Base-by-base conservation (phyloP, 2,888 invertebrate genomes). In the Biston stratarius region DNA sequence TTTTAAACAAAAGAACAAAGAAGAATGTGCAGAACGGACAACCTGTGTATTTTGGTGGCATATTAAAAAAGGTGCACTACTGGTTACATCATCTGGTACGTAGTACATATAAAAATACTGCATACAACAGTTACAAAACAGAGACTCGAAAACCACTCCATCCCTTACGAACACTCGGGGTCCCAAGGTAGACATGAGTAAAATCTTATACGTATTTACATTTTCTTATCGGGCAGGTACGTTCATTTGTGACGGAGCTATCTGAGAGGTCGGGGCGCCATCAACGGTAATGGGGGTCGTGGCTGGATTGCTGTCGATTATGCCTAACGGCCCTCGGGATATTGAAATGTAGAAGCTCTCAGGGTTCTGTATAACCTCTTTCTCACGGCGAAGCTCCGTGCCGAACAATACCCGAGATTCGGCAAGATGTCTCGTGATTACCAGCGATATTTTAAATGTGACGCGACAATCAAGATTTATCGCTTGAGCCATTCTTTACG, bases 231-330 rank as follows among this genome's bases (percentile, higher is more conserved):
- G 76, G 72, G 74, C 80, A 82, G 81, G 83, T 83, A 84, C 79
- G 79, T 85, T 84, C 84, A 85, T 85, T 83, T 84, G 83, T 80
- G 83, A 83, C 81, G 78, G 81, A 67, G 80, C 81, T 81, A 72
- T 74, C 72, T 69, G 61, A 64, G 71, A 74, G 71, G 85, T 83
- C 83, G 82, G 78, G 70, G 68, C 69, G 82, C 86, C 84, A 90
- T 90, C 89, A 87, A 77, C 80, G 76, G 86, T 90, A 91, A 91
- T 90, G 85, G 90, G 77, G 89, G 87, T 86, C 87, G 82, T 80
- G 82, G 79, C 81, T 83, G 85, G 85, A 89, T 86, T 85, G 85
- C 84, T 83, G 79, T 80, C 89, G 89, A 91, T 91, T 91, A 91
- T 83, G 79, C 80, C 79, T 88, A 89, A 90, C 88, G 81, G 83